Evolutionary conservation across 1,140 invertebrate genomes (phyloP).

Genomic region (Trinorchestia longiramus): DNA sequence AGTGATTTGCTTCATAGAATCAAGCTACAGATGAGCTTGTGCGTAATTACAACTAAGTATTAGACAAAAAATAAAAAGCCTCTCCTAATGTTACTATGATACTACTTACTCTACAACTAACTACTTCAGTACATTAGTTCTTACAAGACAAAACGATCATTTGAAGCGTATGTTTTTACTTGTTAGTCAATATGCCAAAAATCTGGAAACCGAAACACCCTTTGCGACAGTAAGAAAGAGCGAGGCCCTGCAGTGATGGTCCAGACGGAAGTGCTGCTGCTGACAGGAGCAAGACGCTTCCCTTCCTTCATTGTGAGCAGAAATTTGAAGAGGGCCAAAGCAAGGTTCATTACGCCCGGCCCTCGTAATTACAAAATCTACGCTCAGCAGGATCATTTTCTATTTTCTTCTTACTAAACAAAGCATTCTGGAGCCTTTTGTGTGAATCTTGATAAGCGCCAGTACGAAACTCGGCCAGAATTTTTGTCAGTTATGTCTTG

Average conservation of each 20-base stretch:
- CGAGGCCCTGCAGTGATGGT: neutral
- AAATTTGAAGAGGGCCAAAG: neutral
- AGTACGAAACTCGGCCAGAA: neutral
- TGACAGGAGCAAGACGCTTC: too few species aligned
- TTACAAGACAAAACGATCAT: neutral
- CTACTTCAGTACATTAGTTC: neutral
- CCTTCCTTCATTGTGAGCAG: neutral
- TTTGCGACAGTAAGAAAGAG: neutral
- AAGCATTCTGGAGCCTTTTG: neutral
- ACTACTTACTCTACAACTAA: too few species aligned
- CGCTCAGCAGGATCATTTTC: neutral
- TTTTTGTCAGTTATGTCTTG: neutral
- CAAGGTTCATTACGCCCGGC: neutral
- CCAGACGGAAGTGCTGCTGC: neutral
- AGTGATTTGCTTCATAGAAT: too few species aligned
- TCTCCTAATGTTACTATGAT: too few species aligned
- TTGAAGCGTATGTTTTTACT: neutral
- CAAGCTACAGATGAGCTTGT: too few species aligned
- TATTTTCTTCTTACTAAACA: neutral
- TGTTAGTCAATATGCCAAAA: neutral
- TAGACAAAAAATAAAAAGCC: too few species aligned
- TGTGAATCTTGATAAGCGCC: neutral
- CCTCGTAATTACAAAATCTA: neutral
- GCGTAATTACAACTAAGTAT: too few species aligned
- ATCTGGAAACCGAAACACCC: neutral